phyloP scores from a whole-genome alignment of 2,888 invertebrate species.

The Acleris literana region DNA sequence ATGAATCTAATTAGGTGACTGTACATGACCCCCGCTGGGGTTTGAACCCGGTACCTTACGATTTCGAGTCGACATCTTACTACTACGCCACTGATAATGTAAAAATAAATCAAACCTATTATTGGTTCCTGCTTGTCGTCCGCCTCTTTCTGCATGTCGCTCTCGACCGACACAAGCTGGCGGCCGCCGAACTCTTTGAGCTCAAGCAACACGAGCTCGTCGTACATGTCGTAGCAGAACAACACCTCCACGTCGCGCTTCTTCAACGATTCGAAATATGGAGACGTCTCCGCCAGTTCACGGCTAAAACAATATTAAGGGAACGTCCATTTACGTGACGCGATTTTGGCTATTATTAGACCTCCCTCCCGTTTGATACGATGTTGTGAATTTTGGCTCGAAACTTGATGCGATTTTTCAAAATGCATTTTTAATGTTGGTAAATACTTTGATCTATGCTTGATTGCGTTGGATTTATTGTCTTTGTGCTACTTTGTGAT shows the following conservation, averaged over 20 bases:
- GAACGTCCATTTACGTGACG: no score
- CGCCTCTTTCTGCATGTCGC: conserved; percentile 92
- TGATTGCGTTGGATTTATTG: no score
- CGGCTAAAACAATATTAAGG: conserved; percentile 84
- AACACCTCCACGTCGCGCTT: conserved; percentile 94
- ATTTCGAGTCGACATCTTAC: no score
- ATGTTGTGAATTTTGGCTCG: no score
- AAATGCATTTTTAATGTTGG: no score
- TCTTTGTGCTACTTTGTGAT: no score
- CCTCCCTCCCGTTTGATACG: no score
- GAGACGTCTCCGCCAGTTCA: conserved; percentile 95
- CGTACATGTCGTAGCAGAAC: conserved; percentile 98
- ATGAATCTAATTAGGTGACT: no score
- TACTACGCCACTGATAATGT: background rate
- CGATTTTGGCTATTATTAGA: no score
- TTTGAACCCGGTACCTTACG: background rate
- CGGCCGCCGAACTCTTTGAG: conserved; percentile 91
- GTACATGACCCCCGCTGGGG: background rate
- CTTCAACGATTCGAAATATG: conserved; percentile 96
- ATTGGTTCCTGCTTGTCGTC: conserved; percentile 82
- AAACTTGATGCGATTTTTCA: no score
- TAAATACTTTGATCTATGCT: no score
- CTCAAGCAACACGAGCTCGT: conserved; percentile 96
- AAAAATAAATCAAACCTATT: conserved; percentile 74
- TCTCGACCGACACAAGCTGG: conserved; percentile 94